A percentile compares a stretch with the other conserved stretches of the same genome.
phyloP scores from a whole-genome alignment of 30 jellyfish, hydroid and myxozoan genomes.

The Cassiopea andromeda region DNA sequence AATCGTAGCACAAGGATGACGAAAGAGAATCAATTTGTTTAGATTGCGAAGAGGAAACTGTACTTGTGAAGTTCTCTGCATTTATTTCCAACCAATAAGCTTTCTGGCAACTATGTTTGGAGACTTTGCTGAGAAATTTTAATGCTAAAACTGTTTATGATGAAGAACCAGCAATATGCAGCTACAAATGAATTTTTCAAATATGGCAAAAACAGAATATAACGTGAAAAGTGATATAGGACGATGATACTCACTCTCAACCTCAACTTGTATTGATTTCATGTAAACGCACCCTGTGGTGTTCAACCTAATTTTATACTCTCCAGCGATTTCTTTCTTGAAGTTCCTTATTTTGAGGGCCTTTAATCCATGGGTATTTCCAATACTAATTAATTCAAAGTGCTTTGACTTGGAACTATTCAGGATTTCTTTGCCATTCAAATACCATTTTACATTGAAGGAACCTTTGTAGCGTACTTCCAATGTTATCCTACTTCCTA shows the following conservation, averaged over 20 bases:
- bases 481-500: constrained; percentile 28
- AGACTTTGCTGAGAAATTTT: too few species aligned
- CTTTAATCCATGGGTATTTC: constrained; percentile 3
- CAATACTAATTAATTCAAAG: constrained; percentile 46
- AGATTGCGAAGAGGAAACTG: too few species aligned
- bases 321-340: constrained; percentile 52
- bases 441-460: constrained; percentile 53
- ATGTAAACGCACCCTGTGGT: constrained; percentile 52
- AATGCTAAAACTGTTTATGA: too few species aligned
- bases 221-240: too few species aligned
- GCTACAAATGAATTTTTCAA: too few species aligned
- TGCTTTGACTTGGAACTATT: constrained; percentile 38
- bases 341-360: constrained; percentile 56
- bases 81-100: too few species aligned
- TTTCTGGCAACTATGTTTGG: too few species aligned
- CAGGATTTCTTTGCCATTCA: constrained; percentile 52
- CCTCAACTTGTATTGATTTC: constrained; percentile 35
- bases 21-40: too few species aligned
- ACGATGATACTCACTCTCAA: constrained; percentile 37
- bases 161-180: too few species aligned
- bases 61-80: too few species aligned
- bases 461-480: constrained; percentile 55
- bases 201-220: too few species aligned
- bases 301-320: constrained; percentile 46
- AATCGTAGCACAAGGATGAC: too few species aligned